Base-by-base conservation (phyloP, 2,113 vertebrate genomes). In the Camelus dromedarius region DNA sequence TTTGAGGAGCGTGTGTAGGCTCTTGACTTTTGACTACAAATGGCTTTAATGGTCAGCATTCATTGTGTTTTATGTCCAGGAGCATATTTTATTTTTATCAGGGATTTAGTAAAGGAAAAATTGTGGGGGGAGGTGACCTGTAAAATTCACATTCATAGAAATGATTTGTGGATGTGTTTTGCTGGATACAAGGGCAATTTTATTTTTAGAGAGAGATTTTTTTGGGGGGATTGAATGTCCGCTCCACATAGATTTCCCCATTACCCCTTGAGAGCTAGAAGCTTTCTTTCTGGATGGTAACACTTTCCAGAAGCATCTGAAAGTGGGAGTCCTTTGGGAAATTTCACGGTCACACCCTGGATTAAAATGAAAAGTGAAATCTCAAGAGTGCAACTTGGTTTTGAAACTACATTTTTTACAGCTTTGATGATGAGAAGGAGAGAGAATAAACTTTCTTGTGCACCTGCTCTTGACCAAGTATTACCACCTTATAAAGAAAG, bases 361-460 rank as follows among this genome's bases (percentile, higher is more conserved):
- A 77, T 92, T 54, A 91, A 97, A 93, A 94, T 56, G 86, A 85
- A 79, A 96, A 79, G 28, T 86, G 84, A 62, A 91, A 75, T 48
- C 52, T 96, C 38, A 83, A 11, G 38, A 70, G 28, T 72, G 24
- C 60, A 85, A 8, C 60, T 88, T 80, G 38, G 46, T 91, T 91
- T 93, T 88, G 18, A 70, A 88, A 85, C 64, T 70, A 30, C 22
- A 30, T 5, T 72, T 93, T 95, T 96, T 84, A 81, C 8, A n/a
- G 32, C 32, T 72, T 77, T 66, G 20, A 72, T 73, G 76, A 69
- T 54, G 50, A 67, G 66, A 56, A 91, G 13, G 67, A 73, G 15
- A 62, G 30, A 12, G 35, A 76, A 58, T 54, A 50, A 50, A 70
- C 80, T 42, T 82, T 67, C 62, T 35, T 94, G 52, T 70, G 13